phyloP scores from a whole-genome alignment of 1,140 invertebrate species.

The Kradibia gibbosae region DNA sequence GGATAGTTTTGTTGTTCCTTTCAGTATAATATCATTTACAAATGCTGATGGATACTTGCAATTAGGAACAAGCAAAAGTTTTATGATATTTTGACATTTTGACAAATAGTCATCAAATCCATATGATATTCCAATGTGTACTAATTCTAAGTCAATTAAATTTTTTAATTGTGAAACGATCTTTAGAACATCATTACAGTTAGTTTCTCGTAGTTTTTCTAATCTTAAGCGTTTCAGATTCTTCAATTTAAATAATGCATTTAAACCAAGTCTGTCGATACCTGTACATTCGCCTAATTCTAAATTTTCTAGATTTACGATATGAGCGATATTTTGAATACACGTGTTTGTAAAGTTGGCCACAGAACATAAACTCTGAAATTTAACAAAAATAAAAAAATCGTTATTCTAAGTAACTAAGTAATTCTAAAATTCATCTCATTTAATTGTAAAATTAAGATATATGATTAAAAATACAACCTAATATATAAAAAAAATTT shows the following conservation, averaged over 20 bases:
- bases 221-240: conserved; percentile 18
- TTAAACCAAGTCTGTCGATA: conserved; percentile 17
- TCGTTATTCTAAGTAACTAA: background rate
- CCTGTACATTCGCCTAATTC: conserved; percentile 27
- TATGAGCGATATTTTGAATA: background rate
- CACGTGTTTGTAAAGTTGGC: background rate
- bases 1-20: background rate
- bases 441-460: too few relatives aligned
- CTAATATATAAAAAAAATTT: too few relatives aligned
- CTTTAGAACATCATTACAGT: background rate
- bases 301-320: background rate
- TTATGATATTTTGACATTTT: background rate
- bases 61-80: background rate
- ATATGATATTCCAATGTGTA: background rate
- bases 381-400: background rate
- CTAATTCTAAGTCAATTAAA: conserved; percentile 8
- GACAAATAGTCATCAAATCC: background rate
- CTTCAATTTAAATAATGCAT: background rate
- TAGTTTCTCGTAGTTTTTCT: conserved; percentile 1
- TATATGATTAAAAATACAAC: too few relatives aligned
- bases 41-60: background rate
- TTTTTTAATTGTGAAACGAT: conserved; percentile 6
- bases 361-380: conserved; percentile 17
- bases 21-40: conserved; percentile 9
- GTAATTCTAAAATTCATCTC: too few relatives aligned